phyloP scores from a whole-genome alignment of 2,888 invertebrate genomes.

The Eudasyphora cyanicolor region DNA sequence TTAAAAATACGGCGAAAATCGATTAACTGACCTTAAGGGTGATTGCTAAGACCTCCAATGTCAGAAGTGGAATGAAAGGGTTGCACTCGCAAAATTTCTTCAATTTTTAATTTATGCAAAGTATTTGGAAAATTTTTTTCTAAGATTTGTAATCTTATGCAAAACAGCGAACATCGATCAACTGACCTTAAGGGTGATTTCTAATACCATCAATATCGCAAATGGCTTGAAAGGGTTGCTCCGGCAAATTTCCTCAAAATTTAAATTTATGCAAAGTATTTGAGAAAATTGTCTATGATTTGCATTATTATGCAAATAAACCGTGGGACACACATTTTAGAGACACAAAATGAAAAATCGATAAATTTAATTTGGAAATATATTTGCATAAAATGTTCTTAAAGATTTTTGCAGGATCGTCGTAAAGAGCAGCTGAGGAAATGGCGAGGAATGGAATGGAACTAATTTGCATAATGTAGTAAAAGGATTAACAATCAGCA shows the following conservation, averaged over 20 bases:
- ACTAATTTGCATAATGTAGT: slow-evolving; percentile 60
- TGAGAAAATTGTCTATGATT: slow-evolving; percentile 44
- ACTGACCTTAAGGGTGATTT: no score
- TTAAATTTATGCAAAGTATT: slow-evolving; percentile 50
- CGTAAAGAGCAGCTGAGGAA: not conserved
- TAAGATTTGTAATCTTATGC: no score
- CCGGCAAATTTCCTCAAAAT: not conserved
- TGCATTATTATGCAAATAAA: slow-evolving; percentile 55
- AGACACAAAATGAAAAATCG: not conserved
- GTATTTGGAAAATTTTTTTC: no score
- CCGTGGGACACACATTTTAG: not conserved
- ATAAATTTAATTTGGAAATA: not conserved
- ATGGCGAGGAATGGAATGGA: not conserved
- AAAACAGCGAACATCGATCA: no score
- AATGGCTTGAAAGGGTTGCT: slow-evolving; percentile 6
- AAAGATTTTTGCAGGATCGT: not conserved
- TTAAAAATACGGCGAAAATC: not conserved
- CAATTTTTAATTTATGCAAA: no score
- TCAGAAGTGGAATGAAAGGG: no score
- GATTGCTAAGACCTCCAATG: no score
- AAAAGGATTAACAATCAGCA: slow-evolving; percentile 49
- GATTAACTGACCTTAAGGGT: slow-evolving; percentile 22
- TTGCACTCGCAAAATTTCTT: no score
- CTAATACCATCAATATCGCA: no score
- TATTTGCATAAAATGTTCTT: not conserved